A percentile compares a stretch with the other conserved stretches of the same genome.
phyloP scores from a whole-genome alignment of 92 coral and sea anemone genomes.

The Actinostola sp. region DNA sequence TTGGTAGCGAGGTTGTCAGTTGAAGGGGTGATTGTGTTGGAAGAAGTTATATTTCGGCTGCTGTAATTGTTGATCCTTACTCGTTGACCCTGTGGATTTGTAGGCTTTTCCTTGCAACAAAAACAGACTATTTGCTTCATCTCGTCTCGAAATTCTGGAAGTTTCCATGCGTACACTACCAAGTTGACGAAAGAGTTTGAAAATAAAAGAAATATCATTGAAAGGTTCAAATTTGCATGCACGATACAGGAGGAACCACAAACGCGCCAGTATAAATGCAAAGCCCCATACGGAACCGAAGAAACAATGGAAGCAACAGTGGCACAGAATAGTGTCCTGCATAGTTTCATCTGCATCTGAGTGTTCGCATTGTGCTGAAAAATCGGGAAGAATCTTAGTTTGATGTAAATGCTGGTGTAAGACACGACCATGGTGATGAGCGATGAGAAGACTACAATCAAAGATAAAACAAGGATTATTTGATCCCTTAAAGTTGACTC shows the following conservation, averaged over 20 bases:
- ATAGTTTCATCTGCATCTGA: conserved; percentile 2
- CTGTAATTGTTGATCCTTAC: too few species aligned
- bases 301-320: not conserved
- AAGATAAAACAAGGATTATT: too few species aligned
- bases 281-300: not conserved
- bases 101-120: too few species aligned
- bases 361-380: not conserved
- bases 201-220: not conserved
- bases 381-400: not conserved
- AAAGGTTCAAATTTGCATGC: not conserved
- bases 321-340: not conserved
- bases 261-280: not conserved
- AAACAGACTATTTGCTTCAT: too few species aligned
- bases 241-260: not conserved
- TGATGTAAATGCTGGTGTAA: not conserved
- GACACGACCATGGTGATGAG: not conserved
- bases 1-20: too few species aligned
- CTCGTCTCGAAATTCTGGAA: not conserved
- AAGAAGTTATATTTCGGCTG: too few species aligned
- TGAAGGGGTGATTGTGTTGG: too few species aligned
- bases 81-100: too few species aligned
- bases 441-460: too few species aligned
- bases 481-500: too few species aligned
- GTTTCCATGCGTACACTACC: not conserved
- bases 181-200: not conserved